Percentiles rank a stretch among this genome's conserved stretches.
Conservation (phyloP, 2,888 invertebrate genomes). For the Lasius fuliginosus region DNA sequence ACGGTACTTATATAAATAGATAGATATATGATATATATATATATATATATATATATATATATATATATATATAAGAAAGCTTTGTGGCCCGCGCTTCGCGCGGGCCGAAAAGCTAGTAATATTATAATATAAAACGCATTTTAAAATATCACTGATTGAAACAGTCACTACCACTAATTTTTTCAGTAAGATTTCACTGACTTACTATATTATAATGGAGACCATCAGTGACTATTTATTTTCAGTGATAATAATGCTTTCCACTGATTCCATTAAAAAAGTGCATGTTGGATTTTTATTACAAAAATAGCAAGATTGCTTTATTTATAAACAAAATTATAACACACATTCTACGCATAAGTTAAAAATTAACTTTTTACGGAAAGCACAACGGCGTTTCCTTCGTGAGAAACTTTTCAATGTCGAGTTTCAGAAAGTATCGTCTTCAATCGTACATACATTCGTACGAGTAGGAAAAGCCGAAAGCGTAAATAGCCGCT, state of each 20-base stretch:
- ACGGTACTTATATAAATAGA: too few relatives aligned
- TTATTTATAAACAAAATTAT: neutral
- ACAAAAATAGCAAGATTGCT: neutral
- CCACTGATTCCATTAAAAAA: neutral
- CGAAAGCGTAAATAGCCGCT: constrained; percentile 34
- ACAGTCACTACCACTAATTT: neutral
- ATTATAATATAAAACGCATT: neutral
- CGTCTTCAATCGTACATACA: constrained; percentile 9
- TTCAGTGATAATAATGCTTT: neutral
- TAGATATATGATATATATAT: too few relatives aligned
- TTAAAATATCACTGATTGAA: neutral
- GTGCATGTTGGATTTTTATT: neutral
- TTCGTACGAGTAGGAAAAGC: constrained; percentile 3
- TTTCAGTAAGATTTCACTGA: neutral
- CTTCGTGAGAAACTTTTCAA: neutral
- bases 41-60: too few relatives aligned
- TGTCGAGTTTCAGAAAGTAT: neutral
- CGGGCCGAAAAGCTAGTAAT: too few relatives aligned
- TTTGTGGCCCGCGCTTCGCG: too few relatives aligned
- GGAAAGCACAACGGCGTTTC: neutral
- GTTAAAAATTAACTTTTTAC: neutral
- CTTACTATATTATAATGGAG: neutral
- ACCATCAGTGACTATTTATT: neutral
- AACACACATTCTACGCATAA: too few relatives aligned
- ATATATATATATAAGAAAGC: too few relatives aligned